phyloP scores from a whole-genome alignment of 2,888 invertebrate genomes.

The Lasius platythorax region DNA sequence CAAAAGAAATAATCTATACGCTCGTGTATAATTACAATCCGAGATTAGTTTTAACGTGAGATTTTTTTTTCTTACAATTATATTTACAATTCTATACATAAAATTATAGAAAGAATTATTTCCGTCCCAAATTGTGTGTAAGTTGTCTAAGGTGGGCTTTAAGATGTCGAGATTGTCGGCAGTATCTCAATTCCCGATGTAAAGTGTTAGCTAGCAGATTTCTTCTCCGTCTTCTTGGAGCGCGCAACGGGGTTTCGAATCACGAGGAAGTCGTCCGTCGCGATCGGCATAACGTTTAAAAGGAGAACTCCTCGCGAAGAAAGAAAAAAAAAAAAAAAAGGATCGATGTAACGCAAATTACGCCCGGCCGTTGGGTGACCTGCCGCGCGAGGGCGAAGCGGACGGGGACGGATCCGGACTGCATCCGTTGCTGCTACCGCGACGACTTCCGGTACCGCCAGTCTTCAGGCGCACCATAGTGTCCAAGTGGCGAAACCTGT shows the following conservation, averaged over 20 bases:
- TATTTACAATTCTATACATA: constrained; percentile 31
- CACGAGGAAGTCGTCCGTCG: background rate
- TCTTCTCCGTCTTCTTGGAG: constrained; percentile 20
- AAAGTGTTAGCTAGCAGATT: constrained; percentile 20
- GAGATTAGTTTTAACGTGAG: constrained; percentile 3
- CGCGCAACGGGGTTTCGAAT: constrained; percentile 8
- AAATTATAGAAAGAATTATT: constrained; percentile 33
- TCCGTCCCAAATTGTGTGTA: background rate
- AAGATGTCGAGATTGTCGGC: constrained; percentile 46
- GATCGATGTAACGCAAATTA: constrained; percentile 65
- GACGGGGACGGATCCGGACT: constrained; percentile 91
- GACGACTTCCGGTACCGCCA: constrained; percentile 85
- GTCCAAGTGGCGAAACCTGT: constrained; percentile 94
- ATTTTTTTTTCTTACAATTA: constrained; percentile 18
- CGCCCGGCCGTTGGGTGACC: constrained; percentile 82
- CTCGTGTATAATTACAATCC: background rate
- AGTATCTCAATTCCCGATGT: constrained; percentile 47
- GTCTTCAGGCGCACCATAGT: constrained; percentile 93
- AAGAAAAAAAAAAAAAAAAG: background rate
- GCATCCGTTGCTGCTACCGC: constrained; percentile 88
- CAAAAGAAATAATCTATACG: background rate
- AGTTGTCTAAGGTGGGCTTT: constrained; percentile 26
- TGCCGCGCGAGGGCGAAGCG: constrained; percentile 81
- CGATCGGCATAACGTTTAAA: constrained; percentile 11
- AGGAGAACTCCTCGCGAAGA: constrained; percentile 35